Base-by-base conservation (phyloP, 2,113 vertebrate genomes). In the Phylloscopus trochiloides region DNA sequence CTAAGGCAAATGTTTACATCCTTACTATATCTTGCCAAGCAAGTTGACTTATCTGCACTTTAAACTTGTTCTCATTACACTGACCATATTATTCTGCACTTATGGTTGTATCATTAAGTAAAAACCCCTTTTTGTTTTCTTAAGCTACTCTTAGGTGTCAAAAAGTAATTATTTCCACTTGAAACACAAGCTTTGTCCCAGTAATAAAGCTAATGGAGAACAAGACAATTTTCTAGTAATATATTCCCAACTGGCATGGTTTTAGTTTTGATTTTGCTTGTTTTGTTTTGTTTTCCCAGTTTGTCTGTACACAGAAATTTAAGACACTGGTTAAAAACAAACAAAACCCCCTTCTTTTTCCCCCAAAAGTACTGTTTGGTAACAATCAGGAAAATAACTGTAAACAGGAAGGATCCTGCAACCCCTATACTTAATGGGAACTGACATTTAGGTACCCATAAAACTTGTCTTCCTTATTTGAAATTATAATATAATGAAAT, bases 301-400 rank as follows among this genome's bases (percentile, higher is more conserved):
- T 77, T 51, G 22, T 59, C 20, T 81, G 29, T 16, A 40, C 7
- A 38, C 6, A 73, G 34, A 17, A 58, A 63, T 50, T 71, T n/a
- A 67, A 26, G 57, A 58, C 32, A 54, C 6, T 45, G 17, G 3
- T 20, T 76, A 36, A 18, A 67, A 79, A 26, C 16, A 87, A 85
- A 82, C 2, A 73, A 47, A 68, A 12, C 13, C 13, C 13, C 13
- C 8, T 34, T 47, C 1, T 28, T 67, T 28, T 77, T 90, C 8
- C 2, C 7, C 12, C 10, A 12, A n/a, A 81, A 65, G n/a, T 42
- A 38, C 9, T 7, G 3, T 63, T 75, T 61, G n/a, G 36, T 63
- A 42, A 66, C 48, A 71, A 43, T 28, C 14, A 61, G 83, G 62
- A 92, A 92, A 92, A 76, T 34, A 90, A 61, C 7, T 73, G 58